Evolutionary conservation across 2,797 vertebrate species (phyloP).

Genomic region (Anabas testudineus): DNA sequence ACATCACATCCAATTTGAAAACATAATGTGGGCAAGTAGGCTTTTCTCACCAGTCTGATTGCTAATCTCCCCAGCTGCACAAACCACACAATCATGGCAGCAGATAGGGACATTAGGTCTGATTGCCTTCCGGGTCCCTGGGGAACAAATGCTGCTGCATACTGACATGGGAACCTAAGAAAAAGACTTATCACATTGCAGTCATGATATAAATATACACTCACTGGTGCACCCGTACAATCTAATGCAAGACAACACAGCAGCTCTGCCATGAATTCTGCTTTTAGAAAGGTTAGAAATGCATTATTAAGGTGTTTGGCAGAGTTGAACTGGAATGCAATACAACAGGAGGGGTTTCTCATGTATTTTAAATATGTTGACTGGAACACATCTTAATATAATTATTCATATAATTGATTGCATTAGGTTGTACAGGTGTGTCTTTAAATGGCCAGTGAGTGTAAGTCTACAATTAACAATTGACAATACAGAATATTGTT

Average conservation of each 20-base stretch:
- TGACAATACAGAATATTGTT: background rate
- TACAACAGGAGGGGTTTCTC: too few species aligned
- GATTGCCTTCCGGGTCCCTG: constrained; percentile 85
- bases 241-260: too few species aligned
- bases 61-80: constrained; percentile 87
- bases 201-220: background rate
- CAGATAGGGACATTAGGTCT: constrained; percentile 84
- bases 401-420: too few species aligned
- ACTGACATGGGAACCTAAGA: constrained; percentile 84
- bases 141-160: constrained; percentile 84
- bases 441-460: too few species aligned
- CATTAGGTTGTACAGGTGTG: too few species aligned
- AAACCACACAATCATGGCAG: constrained; percentile 88
- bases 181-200: constrained; percentile 41
- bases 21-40: constrained; percentile 12
- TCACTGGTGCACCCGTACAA: too few species aligned
- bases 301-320: too few species aligned
- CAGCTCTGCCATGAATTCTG: too few species aligned
- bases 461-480: background rate
- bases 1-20: constrained; percentile 5
- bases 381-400: too few species aligned
- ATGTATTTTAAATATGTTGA: too few species aligned
- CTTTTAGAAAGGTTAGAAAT: too few species aligned
- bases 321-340: too few species aligned
- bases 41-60: constrained; percentile 84